A percentile compares a stretch with the other conserved stretches of the same genome.
These are phyloP conservation scores for Setophaga kirtlandii DNA, from an alignment of 2,113 vertebrate species.

Conservation along the genomic window DNA sequence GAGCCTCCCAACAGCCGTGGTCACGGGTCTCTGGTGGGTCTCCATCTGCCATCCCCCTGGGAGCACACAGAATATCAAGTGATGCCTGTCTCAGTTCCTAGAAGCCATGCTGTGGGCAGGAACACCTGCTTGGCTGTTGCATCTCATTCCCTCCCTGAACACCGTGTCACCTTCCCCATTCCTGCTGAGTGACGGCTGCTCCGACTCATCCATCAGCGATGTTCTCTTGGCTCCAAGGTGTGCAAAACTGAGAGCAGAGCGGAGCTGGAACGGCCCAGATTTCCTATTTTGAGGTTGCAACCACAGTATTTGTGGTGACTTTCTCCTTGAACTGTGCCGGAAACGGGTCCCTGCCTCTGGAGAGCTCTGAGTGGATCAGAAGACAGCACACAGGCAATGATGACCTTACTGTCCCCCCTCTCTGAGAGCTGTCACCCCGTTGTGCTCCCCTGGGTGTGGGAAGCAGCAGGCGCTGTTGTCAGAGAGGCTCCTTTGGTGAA, in stretches of 20 bases:
- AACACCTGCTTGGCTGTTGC: fast-evolving
- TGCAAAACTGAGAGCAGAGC: background rate
- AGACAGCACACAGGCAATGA: fast-evolving
- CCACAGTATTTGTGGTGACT: background rate
- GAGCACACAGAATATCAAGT: background rate
- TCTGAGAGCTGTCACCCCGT: background rate
- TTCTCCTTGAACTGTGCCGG: background rate
- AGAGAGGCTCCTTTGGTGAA: background rate
- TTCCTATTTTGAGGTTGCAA: background rate
- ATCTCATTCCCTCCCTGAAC: background rate
- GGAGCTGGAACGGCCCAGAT: background rate
- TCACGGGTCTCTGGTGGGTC: fast-evolving
- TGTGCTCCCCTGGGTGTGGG: background rate
- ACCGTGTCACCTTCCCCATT: background rate
- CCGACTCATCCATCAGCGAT: background rate
- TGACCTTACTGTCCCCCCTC: background rate
- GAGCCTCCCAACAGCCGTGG: fast-evolving
- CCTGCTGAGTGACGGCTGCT: background rate
- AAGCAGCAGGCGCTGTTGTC: background rate
- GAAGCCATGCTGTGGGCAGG: background rate
- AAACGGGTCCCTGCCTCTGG: background rate
- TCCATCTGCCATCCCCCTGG: background rate
- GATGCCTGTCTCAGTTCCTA: background rate
- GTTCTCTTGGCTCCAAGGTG: background rate
- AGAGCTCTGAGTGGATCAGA: background rate